Conservation (phyloP, 1,140 invertebrate genomes). For the Scaptomyza pallida region DNA sequence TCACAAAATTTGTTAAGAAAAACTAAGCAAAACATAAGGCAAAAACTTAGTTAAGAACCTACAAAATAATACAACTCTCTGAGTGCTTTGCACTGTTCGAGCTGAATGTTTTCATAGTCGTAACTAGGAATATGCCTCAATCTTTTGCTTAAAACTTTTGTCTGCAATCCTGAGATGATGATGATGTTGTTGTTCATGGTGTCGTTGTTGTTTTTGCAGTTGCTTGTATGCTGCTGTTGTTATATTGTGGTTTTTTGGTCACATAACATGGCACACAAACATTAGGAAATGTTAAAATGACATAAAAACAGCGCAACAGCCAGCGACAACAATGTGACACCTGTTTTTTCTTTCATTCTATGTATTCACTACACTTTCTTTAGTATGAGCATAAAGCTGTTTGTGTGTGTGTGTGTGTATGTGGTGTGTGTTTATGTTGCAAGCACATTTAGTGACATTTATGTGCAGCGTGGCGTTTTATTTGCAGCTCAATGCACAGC, state of each 20-base stretch:
- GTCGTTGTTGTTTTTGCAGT: constrained; percentile 29
- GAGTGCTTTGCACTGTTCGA: constrained; percentile 60
- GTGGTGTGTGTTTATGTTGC: constrained; percentile 53
- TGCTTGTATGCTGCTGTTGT: constrained; percentile 29
- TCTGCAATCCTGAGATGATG: constrained; percentile 11
- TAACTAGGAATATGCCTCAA: constrained; percentile 52
- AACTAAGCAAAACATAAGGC: constrained; percentile 39
- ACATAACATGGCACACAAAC: constrained; percentile 68
- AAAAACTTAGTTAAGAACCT: constrained; percentile 56
- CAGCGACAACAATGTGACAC: constrained; percentile 77
- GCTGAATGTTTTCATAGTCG: constrained; percentile 27
- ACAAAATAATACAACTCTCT: constrained; percentile 8
- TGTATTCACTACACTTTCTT: constrained; percentile 11
- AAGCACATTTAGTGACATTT: constrained; percentile 72
- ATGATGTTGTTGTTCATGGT: constrained; percentile 25
- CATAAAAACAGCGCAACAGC: constrained; percentile 74
- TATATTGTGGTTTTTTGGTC: constrained; percentile 47
- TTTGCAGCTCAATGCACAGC: constrained; percentile 76
- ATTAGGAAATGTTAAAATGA: constrained; percentile 79
- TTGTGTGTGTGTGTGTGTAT: constrained; percentile 15
- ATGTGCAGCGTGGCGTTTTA: constrained; percentile 75
- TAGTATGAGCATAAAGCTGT: background rate
- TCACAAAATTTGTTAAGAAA: constrained; percentile 45
- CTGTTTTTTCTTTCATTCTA: constrained; percentile 69
- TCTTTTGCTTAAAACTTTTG: constrained; percentile 52